Conservation (phyloP, 2,113 vertebrate species). For the Saguinus midas region DNA sequence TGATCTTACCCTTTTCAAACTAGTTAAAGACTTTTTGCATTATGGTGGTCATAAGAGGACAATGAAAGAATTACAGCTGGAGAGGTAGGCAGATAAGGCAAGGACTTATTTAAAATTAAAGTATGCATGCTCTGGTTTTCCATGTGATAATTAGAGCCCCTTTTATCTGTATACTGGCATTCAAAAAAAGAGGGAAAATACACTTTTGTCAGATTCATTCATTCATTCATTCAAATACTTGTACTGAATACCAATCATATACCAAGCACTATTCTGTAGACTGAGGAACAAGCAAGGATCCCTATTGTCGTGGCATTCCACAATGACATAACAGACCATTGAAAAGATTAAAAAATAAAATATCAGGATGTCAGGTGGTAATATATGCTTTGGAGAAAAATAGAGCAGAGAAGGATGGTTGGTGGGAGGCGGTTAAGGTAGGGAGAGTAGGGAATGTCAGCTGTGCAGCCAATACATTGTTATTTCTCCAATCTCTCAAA, state of each 20-base stretch:
- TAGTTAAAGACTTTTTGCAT: neutral
- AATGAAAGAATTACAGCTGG: neutral
- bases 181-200: neutral
- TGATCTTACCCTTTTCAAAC: neutral
- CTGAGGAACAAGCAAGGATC: neutral
- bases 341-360: neutral
- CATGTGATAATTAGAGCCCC: neutral
- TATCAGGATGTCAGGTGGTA: neutral
- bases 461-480: neutral
- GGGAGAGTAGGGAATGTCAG: accelerated
- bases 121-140: neutral
- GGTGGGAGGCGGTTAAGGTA: too few relatives aligned
- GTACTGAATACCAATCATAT: neutral
- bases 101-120: neutral
- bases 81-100: neutral
- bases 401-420: neutral
- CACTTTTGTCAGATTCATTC: neutral
- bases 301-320: neutral
- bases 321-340: too few relatives aligned
- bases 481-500: neutral
- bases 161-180: neutral
- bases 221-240: neutral
- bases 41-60: neutral
- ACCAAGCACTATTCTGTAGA: neutral
- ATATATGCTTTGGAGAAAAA: neutral